Evolutionary conservation across 1,140 invertebrate species (phyloP), one percentile per base, ranked within the genome.

Genomic region (Muscidifurax raptorellus): DNA sequence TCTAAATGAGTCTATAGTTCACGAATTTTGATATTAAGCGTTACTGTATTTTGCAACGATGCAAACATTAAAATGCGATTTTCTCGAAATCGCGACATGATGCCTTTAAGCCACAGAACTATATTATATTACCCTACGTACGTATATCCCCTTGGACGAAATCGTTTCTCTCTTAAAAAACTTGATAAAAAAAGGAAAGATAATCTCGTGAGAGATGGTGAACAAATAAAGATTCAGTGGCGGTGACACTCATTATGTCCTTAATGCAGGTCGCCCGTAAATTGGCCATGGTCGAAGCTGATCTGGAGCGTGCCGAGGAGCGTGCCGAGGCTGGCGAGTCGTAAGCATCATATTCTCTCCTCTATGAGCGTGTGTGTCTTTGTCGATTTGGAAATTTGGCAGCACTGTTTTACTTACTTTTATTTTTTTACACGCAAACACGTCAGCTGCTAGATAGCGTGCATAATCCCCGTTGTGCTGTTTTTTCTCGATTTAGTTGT

Each of bases 251-350:
- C 18, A 89, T 85, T 92, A 83, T 91, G 88, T 91, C 88, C 88
- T 90, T 92, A 89, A 93, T 89, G 92, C 95, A 99, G 99, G 99
- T 99, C 93, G 99, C 99, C 95, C 99, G 99, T 98, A 99, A 99
- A 96, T 97, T 99, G 96, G 99, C 99, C 94, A 99, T 99, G 98
- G 99, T 99, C 96, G 99, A 99, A 95, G 99, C 99, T 94, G 99
- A 99, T 95, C 96, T 99, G 94, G 99, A 99, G 95, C 97, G 99
- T 95, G 98, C 99, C 90, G 99, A 99, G 96, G 98, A 99, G 94
- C 97, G 99, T 94, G 98, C 99, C 91, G 99, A 99, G 94, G 95
- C 98, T 92, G 99, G 99, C 95, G 99, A 99, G 97, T 97, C 98
- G 98, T 99, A 98, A 96, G 97, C 95, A 95, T 94, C 52, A 59